These are phyloP conservation scores for human DNA, from an alignment of 2,113 vertebrate genomes.

Conservation along the genomic window DNA sequence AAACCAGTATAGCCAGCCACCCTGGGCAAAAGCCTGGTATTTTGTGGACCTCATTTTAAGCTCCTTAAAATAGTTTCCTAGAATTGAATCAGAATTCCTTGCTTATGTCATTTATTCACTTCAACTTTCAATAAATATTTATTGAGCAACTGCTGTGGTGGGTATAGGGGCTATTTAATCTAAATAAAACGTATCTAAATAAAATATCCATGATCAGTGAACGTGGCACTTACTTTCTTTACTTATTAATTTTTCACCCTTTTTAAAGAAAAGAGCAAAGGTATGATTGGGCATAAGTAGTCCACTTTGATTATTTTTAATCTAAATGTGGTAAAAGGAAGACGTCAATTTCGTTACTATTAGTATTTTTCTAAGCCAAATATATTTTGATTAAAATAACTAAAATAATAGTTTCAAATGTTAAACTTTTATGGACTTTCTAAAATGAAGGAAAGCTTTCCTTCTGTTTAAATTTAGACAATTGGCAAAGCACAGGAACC, in stretches of 20 bases:
- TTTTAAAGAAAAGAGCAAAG: background rate
- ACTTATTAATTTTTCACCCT: background rate
- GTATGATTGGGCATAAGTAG: background rate
- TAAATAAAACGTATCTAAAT: slow-evolving; percentile 17
- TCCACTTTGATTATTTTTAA: background rate
- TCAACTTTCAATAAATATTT: background rate
- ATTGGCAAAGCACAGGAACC: background rate
- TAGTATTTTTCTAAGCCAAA: background rate
- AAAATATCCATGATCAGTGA: background rate
- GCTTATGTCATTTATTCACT: background rate
- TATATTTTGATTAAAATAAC: background rate
- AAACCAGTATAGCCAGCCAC: background rate
- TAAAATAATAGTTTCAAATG: background rate
- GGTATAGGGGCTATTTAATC: background rate
- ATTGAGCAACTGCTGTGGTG: background rate
- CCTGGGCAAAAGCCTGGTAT: background rate
- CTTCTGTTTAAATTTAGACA: background rate
- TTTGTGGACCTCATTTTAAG: background rate
- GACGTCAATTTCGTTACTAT: background rate
- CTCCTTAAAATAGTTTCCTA: background rate
- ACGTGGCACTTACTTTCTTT: background rate
- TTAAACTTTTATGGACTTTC: background rate
- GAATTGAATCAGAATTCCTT: background rate
- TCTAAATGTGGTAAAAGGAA: background rate
- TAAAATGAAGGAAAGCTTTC: background rate